Base-by-base conservation (phyloP, 2,113 vertebrate genomes). In the Oryzias celebensis region DNA sequence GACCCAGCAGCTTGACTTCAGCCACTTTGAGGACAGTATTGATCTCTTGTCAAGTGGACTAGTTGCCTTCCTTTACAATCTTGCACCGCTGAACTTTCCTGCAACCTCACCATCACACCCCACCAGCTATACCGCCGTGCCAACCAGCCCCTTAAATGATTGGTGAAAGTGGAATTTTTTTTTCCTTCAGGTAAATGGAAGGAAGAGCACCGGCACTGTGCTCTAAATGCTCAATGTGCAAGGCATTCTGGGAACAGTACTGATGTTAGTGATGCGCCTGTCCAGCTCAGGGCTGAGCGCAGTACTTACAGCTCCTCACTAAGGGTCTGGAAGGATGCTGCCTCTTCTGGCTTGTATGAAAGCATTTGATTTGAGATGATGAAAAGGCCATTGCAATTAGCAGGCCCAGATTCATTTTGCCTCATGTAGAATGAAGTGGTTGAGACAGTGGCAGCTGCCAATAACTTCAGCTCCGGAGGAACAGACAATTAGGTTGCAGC, bases 41-140 rank as follows among this genome's bases (percentile, higher is more conserved):
- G 97, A 99, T 99, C 97, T 96, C 93, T 95, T 96, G 97, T 98
- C 97, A 99, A 92, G 77, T 81, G 92, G 92, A 93, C 92, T 93
- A 93, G 94, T 94, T 92, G 93, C 94, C 94, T 92, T 91, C 92
- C 91, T 87, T 77, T 91, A 91, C 92, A 91, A 93, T 91, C 83
- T 91, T 79, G 91, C 82, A 75, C 81, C 52, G 75, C 82, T 93
- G 92, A 94, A 94, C 94, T 92, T 89, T 89, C 91, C 86, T 85
- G 66, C 65, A 64, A 47, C 70, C 63, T 72, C 44, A 47, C 81
- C 66, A 67, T 73, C 68, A 62, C 75, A 68, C 69, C 67, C 73
- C 69, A 52, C 71, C 83, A 59, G 62, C 68, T 42, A 6, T 5
- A 4, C 62, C 74, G 77, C 77, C 67, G 61, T 78, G 75, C 77